Evolutionary conservation across 2,888 invertebrate genomes (phyloP).

Genomic region (Drosophila birchii): DNA sequence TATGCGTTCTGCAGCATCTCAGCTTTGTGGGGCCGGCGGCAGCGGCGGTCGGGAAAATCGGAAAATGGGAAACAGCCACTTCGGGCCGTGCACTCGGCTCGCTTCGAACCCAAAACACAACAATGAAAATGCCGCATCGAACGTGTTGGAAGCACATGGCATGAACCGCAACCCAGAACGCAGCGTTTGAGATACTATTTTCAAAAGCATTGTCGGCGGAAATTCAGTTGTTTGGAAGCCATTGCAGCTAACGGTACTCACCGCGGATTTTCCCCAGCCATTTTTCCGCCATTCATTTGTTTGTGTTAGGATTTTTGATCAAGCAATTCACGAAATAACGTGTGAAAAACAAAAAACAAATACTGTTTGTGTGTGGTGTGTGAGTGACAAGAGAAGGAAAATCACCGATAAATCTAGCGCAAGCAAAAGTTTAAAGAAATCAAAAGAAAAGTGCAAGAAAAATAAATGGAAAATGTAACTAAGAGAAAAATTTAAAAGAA

Average conservation of each 20-base stretch:
- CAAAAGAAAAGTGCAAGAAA: slow-evolving; percentile 30
- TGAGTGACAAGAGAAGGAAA: slow-evolving; percentile 45
- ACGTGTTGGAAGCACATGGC: slow-evolving; percentile 70
- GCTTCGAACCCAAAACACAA: slow-evolving; percentile 71
- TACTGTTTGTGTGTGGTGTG: slow-evolving; percentile 22
- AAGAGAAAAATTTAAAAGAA: neutral
- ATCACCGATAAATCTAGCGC: slow-evolving; percentile 46
- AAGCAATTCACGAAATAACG: slow-evolving; percentile 18
- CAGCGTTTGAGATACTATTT: slow-evolving; percentile 32
- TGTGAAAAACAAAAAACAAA: slow-evolving; percentile 47
- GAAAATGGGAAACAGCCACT: slow-evolving; percentile 10
- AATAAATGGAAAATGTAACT: slow-evolving; percentile 21
- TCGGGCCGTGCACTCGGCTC: slow-evolving; percentile 41
- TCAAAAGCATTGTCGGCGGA: slow-evolving; percentile 39
- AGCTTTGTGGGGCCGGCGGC: slow-evolving; percentile 18
- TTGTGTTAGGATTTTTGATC: slow-evolving; percentile 19
- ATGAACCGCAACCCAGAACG: slow-evolving; percentile 34
- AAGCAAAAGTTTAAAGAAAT: slow-evolving; percentile 28
- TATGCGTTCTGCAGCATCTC: slow-evolving; percentile 49
- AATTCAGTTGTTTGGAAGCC: slow-evolving; percentile 74
- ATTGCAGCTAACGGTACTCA: slow-evolving; percentile 72
- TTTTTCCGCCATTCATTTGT: slow-evolving; percentile 1
- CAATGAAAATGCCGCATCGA: slow-evolving; percentile 55
- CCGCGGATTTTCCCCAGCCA: slow-evolving; percentile 31
- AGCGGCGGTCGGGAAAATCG: neutral